Evolutionary conservation across 2,113 vertebrate genomes (phyloP).

Genomic region (Coptodon rendalli): DNA sequence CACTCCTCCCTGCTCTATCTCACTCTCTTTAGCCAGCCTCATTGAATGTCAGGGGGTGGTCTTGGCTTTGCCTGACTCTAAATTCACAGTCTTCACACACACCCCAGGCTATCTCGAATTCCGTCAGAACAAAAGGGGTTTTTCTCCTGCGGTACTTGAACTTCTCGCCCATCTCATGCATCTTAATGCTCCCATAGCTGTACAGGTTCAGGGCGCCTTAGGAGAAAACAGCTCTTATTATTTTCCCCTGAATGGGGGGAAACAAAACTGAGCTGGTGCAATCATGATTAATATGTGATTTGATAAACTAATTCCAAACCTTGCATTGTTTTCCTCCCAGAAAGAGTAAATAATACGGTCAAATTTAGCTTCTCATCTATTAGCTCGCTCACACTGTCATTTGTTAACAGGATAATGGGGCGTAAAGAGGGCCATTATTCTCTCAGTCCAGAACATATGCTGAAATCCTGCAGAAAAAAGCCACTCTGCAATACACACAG

Average conservation of each 20-base stretch:
- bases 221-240: background rate
- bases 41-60: constrained; percentile 70
- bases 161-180: constrained; percentile 46
- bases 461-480: constrained; percentile 45
- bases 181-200: constrained; percentile 48
- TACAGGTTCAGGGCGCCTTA: constrained; percentile 15
- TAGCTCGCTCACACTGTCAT: constrained; percentile 64
- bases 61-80: constrained; percentile 51
- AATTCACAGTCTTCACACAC: constrained; percentile 66
- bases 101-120: constrained; percentile 59
- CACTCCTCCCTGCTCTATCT: constrained; percentile 43
- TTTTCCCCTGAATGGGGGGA: background rate
- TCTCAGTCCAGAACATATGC: constrained; percentile 67
- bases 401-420: constrained; percentile 76
- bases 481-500: background rate
- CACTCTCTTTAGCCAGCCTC: constrained; percentile 61
- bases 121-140: constrained; percentile 65
- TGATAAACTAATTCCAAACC: constrained; percentile 51
- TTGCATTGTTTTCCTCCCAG: constrained; percentile 41
- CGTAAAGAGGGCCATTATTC: constrained; percentile 71
- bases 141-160: constrained; percentile 58
- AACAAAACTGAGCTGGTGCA: background rate
- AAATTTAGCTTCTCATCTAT: constrained; percentile 60
- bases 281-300: constrained; percentile 56
- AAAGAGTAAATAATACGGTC: constrained; percentile 61